Evolutionary conservation across 2,888 invertebrate species (phyloP).

Genomic region (Synergus laeviventris): DNA sequence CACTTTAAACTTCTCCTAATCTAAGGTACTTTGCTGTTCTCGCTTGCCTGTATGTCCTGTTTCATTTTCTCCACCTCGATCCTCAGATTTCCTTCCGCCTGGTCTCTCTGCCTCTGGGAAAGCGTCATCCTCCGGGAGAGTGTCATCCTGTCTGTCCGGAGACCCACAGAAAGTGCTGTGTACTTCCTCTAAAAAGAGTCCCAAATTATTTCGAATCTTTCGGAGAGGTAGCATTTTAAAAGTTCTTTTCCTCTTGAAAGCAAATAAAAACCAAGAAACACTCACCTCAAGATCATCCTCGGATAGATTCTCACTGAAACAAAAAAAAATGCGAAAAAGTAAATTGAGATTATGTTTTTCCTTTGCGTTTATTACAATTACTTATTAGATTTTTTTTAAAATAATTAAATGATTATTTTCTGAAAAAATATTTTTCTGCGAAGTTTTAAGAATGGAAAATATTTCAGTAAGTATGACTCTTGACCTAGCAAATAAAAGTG

Average conservation of each 20-base stretch:
- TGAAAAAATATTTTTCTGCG: neutral
- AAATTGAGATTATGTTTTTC: slow-evolving; percentile 12
- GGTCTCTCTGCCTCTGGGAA: slow-evolving; percentile 70
- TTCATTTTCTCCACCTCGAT: slow-evolving; percentile 68
- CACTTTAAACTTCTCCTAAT: slow-evolving; percentile 21
- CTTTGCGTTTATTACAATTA: neutral
- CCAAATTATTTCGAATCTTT: slow-evolving; percentile 8
- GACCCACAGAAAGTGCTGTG: slow-evolving; percentile 69
- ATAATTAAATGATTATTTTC: neutral
- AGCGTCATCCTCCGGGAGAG: slow-evolving; percentile 64
- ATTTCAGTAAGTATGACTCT: neutral
- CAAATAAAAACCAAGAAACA: neutral
- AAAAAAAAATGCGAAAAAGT: slow-evolving; percentile 36
- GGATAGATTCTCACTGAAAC: slow-evolving; percentile 63
- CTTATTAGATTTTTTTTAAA: too few species aligned
- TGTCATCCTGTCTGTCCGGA: slow-evolving; percentile 69
- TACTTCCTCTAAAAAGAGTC: slow-evolving; percentile 66
- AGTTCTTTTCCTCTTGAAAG: slow-evolving; percentile 33
- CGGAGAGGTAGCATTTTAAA: too few species aligned
- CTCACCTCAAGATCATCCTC: slow-evolving; percentile 71
- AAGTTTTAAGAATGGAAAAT: neutral
- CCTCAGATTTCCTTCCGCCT: slow-evolving; percentile 69
- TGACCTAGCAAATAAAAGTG: neutral
- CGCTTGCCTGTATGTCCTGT: slow-evolving; percentile 69
- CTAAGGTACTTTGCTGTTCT: slow-evolving; percentile 31